Evolutionary conservation across 1,140 invertebrate genomes (phyloP).

Genomic region (Aphis craccivora): DNA sequence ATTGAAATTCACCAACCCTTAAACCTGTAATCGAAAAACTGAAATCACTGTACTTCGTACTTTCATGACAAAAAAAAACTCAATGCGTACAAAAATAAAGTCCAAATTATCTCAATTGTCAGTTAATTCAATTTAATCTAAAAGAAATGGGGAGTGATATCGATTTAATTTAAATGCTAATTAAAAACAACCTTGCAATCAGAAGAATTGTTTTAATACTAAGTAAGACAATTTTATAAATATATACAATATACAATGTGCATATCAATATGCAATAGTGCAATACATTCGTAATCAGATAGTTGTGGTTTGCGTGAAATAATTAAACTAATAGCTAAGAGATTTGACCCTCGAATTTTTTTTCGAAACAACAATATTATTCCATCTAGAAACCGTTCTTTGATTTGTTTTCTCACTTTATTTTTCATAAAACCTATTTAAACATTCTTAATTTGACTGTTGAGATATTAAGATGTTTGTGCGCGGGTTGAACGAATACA

Average conservation of each 20-base stretch:
- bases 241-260: neutral
- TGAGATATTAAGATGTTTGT: neutral
- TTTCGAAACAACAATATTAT: neutral
- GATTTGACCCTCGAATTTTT: neutral
- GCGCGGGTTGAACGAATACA: neutral
- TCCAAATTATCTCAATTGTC: neutral
- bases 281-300: neutral
- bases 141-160: neutral
- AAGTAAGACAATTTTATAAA: neutral
- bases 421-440: neutral
- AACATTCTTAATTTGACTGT: slow-evolving; percentile 14
- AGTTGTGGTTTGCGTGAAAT: neutral
- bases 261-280: too few relatives aligned
- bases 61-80: neutral
- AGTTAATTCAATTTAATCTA: neutral
- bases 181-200: neutral
- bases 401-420: neutral
- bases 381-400: neutral
- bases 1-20: neutral
- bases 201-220: neutral
- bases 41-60: neutral
- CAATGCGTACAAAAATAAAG: neutral
- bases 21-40: neutral
- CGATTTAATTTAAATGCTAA: neutral
- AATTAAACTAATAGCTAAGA: neutral